Conservation (phyloP, 2,113 vertebrate genomes). For the Tringa solitaria region DNA sequence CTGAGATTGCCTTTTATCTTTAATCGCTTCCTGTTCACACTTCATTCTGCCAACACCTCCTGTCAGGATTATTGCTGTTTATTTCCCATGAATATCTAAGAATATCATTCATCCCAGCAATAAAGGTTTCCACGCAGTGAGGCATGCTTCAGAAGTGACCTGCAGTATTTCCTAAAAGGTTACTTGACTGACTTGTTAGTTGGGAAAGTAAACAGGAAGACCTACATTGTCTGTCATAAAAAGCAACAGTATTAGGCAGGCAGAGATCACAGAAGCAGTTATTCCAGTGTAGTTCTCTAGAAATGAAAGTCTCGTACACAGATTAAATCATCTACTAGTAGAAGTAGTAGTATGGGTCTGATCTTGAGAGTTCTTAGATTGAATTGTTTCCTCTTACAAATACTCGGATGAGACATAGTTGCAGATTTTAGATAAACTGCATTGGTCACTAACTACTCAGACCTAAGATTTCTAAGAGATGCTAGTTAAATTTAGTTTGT, state of each 20-base stretch:
- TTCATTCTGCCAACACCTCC: slow-evolving; percentile 53
- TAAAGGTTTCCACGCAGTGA: slow-evolving; percentile 28
- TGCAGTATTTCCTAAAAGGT: slow-evolving; percentile 60
- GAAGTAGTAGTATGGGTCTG: background rate
- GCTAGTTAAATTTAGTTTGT: background rate
- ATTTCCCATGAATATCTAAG: slow-evolving; percentile 64
- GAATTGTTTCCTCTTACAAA: slow-evolving; percentile 4
- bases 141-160: slow-evolving; percentile 47
- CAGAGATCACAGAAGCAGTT: background rate
- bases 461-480: background rate
- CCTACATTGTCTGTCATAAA: slow-evolving; percentile 26
- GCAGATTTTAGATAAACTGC: background rate
- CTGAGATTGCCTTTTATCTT: slow-evolving; percentile 60
- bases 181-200: slow-evolving; percentile 27
- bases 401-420: background rate
- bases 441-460: background rate
- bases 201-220: slow-evolving; percentile 52
- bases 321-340: background rate
- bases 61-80: slow-evolving; percentile 50
- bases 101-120: slow-evolving; percentile 55
- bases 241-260: slow-evolving; percentile 24
- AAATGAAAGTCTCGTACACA: background rate
- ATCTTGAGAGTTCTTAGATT: background rate
- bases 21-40: slow-evolving; percentile 60
- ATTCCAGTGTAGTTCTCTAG: background rate